Evolutionary conservation across 2,113 vertebrate genomes (phyloP).

Genomic region (Oreochromis spilurus): DNA sequence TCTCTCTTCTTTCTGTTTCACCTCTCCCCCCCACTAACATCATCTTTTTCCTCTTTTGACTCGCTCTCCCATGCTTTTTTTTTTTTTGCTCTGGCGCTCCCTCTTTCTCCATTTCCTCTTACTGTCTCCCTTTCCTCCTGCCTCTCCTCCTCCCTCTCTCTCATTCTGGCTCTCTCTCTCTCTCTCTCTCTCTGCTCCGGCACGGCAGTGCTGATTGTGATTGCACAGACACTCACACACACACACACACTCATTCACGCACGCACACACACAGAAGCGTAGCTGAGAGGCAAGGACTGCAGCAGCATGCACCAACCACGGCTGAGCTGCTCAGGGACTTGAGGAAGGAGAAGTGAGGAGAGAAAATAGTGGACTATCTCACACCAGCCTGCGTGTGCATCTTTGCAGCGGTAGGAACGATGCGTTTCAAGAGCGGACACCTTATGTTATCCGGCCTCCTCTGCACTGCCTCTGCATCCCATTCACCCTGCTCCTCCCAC

Average conservation of each 20-base stretch:
- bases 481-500: slow-evolving; percentile 69
- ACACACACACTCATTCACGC: not conserved
- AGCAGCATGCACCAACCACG: slow-evolving; percentile 80
- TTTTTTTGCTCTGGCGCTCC: slow-evolving; percentile 18
- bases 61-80: slow-evolving; percentile 20
- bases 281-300: slow-evolving; percentile 76
- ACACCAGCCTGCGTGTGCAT: slow-evolving; percentile 44
- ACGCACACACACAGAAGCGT: slow-evolving; percentile 34
- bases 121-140: not conserved
- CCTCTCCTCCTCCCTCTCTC: not conserved
- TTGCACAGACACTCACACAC: slow-evolving; percentile 60
- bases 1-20: slow-evolving; percentile 50
- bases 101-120: slow-evolving; percentile 48
- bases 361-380: slow-evolving; percentile 32
- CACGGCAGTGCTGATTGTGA: slow-evolving; percentile 75
- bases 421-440: slow-evolving; percentile 58
- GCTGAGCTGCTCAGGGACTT: slow-evolving; percentile 62
- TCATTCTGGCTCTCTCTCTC: not conserved
- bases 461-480: slow-evolving; percentile 69
- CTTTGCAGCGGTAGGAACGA: slow-evolving; percentile 44
- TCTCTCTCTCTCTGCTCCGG: slow-evolving; percentile 58
- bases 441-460: slow-evolving; percentile 66
- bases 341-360: slow-evolving; percentile 32
- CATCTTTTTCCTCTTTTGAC: slow-evolving; percentile 53
- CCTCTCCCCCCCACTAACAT: slow-evolving; percentile 9